Evolutionary conservation across 2,113 vertebrate genomes (phyloP).

Genomic region (Cyprinodon brontotheroides): DNA sequence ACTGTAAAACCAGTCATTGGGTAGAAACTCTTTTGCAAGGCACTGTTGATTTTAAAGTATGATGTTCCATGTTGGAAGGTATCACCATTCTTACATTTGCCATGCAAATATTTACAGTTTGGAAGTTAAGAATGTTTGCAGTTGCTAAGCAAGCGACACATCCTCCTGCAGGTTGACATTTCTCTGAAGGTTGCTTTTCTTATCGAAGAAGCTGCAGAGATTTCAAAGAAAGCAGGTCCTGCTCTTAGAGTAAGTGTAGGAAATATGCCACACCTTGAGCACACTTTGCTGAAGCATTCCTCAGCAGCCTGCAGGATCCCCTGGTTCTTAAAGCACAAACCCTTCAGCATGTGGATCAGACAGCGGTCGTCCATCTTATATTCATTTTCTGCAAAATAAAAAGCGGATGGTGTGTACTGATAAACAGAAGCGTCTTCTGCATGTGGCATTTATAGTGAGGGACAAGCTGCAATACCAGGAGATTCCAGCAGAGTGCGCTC

Average conservation of each 20-base stretch:
- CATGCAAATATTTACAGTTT: constrained; percentile 5
- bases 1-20: no score
- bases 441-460: neutral
- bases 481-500: constrained; percentile 75
- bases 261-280: constrained; percentile 64
- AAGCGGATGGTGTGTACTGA: neutral
- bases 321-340: constrained; percentile 82
- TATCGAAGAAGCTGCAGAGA: neutral
- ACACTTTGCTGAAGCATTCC: constrained; percentile 75
- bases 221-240: neutral
- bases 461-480: constrained; percentile 62
- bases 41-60: neutral
- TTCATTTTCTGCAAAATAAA: constrained; percentile 67
- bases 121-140: constrained; percentile 14
- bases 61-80: neutral
- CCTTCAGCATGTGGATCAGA: constrained; percentile 80
- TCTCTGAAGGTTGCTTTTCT: neutral
- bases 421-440: neutral
- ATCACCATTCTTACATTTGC: neutral
- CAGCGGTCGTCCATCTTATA: constrained; percentile 76
- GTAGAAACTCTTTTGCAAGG: neutral
- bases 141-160: constrained; percentile 9
- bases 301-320: constrained; percentile 73
- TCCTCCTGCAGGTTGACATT: neutral
- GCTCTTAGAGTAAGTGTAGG: neutral